Evolutionary conservation across 2,113 vertebrate genomes (phyloP), one percentile per base, ranked within the genome.

Genomic region (Zosterops lateralis): DNA sequence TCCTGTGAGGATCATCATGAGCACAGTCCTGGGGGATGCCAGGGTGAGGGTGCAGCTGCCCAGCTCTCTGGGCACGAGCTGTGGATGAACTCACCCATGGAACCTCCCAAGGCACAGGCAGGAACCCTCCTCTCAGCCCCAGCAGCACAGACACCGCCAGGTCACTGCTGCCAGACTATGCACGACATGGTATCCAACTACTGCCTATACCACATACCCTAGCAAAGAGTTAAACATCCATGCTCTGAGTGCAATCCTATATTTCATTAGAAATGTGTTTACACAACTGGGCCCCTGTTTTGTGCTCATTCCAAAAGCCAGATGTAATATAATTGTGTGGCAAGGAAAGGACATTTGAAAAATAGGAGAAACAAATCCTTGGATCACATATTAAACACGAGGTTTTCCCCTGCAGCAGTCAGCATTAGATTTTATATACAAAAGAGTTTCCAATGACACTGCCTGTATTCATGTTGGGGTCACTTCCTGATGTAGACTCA

Each of bases 281-380:
- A 36, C 50, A 53, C 56, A 48, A 51, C 75, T 6, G 53, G 83
- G 80, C 86, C 89, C 90, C 61, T 51, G 9, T 29, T 70, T 31
- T 26, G 78, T 36, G 76, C 92, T 96, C 74, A 1, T 93, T 94
- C 66, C 87, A 94, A 86, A 90, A 78, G 89, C 77, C 58, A 92
- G 54, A 88, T 40, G 88, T 17, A 44, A 92, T 3, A 42, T 8
- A 48, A 68, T 5, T 76, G 91, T 40, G 89, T 48, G 66, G 67
- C 31, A 66, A 68, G 50, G 73, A 28, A 84, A 85, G 68, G 60
- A 36, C 71, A 7, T 67, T 60, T 34, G 71, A 92, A 58, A 86
- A 91, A 32, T 4, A 68, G 76, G 83, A 90, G 81, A 78, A 93
- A 83, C 17, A 68, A 3, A 7, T 45, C 67, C 84, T 68, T 16